Percentiles rank a stretch among this genome's conserved stretches.
These are phyloP conservation scores for Cyanoliseus patagonus DNA, from an alignment of 2,113 vertebrate genomes.

Conservation along the genomic window DNA sequence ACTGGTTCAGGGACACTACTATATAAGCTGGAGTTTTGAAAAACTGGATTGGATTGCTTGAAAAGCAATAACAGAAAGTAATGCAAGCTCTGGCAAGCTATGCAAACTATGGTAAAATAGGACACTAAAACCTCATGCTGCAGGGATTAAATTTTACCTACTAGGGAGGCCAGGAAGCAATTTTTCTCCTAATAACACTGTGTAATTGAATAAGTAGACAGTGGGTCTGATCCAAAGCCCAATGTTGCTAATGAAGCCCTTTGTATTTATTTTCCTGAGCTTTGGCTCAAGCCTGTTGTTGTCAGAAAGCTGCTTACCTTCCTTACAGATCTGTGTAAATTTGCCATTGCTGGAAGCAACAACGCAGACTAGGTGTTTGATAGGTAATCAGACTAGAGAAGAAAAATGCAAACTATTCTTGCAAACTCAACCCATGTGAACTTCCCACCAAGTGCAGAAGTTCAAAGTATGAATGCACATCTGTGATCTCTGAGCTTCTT, in stretches of 20 bases:
- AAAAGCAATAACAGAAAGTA: background rate
- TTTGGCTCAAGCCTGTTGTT: background rate
- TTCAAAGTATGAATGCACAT: background rate
- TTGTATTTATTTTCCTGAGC: background rate
- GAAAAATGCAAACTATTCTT: slow-evolving; percentile 9
- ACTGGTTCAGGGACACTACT: background rate
- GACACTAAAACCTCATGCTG: background rate
- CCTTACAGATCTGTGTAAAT: background rate
- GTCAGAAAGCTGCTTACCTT: background rate
- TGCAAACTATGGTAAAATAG: background rate
- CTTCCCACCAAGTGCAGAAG: background rate
- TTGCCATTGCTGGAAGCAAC: background rate
- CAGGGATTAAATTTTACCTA: slow-evolving; percentile 17
- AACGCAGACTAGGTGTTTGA: background rate
- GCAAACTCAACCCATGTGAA: background rate
- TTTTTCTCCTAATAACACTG: background rate
- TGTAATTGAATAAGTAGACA: slow-evolving; percentile 17
- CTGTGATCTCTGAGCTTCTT: background rate
- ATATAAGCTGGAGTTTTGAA: background rate
- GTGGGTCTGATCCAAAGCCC: background rate
- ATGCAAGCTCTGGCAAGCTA: slow-evolving; percentile 8
- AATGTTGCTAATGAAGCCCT: background rate
- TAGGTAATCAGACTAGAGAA: background rate
- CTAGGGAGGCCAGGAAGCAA: background rate
- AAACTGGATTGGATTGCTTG: background rate